phyloP scores from a whole-genome alignment of 30 jellyfish, hydroid and myxozoan species.

The Aurelia sp. region DNA sequence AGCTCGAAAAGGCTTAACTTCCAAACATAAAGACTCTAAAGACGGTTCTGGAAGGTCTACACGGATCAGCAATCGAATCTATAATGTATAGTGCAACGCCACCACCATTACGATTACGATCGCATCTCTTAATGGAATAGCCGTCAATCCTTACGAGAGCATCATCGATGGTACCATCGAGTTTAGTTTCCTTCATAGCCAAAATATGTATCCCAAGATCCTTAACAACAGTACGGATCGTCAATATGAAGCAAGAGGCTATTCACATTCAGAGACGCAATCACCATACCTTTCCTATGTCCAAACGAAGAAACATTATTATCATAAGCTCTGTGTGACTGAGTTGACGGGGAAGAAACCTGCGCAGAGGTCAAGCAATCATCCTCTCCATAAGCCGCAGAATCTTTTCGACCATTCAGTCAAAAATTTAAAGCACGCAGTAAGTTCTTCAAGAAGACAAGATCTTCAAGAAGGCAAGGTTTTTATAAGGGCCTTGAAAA shows the following conservation, averaged over 20 bases:
- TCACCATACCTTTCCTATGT: neutral
- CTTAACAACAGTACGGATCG: neutral
- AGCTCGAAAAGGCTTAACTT: neutral
- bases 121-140: neutral
- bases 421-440: neutral
- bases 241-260: conserved; percentile 6
- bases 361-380: conserved; percentile 1
- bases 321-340: conserved; percentile 4
- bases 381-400: neutral
- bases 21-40: conserved; percentile 7
- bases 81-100: conserved; percentile 14
- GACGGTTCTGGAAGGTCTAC: neutral
- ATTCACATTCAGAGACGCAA: conserved; percentile 6
- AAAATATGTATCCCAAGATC: too few species aligned
- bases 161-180: conserved; percentile 8
- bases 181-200: too few species aligned
- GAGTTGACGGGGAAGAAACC: conserved; percentile 6
- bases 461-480: neutral
- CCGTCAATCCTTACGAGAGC: neutral
- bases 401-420: conserved; percentile 1
- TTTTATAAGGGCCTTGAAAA: too few species aligned
- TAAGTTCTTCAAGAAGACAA: neutral
- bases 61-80: neutral
- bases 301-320: neutral
- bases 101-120: neutral